Evolutionary conservation across 1,140 invertebrate genomes (phyloP), one percentile per base, ranked within the genome.

Genomic region (Papilio machaon): DNA sequence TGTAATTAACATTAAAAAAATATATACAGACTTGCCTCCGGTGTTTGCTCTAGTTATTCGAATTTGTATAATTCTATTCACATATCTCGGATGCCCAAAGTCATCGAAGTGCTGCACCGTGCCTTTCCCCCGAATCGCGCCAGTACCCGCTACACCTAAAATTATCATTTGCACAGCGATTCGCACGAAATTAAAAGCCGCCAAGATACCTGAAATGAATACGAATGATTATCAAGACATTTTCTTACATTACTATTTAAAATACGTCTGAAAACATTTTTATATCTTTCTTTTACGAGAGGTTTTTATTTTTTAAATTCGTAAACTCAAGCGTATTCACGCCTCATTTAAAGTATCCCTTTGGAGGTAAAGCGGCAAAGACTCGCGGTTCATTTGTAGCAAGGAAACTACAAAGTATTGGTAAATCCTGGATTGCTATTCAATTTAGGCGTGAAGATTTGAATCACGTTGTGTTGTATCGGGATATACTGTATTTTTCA

Each of bases 271-370:
- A 38, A 73, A 74, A 19, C 17, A 38, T 4, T 74, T 74, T 47
- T 6, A 43, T 17, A 74, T 17, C 13, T 13, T 23, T 10, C 73
- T 74, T 47, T 47, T 43, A 30, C 15, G 15, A 74, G 38, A 17
- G 35, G 35, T 74, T 74, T 13, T 74, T 47, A 43, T 9, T 19
- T 74, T 23, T 30, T 35, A 76, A 30, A 23, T 52, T 47, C 3
- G 74, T 76, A 54, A 76, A 23, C 47, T 52, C 46, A 35, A 76
- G 49, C 47, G 23, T 76, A 76, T 35, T 76, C 46, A 75, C 73
- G 47, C 73, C 9, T 75, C 73, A 76, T 30, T 76, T 76, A 47
- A 76, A 76, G 11, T 54, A 52, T 54, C 47, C 35, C 74, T 76
- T 76, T 54, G n/a, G 11, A 52, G 74, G 19, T 11, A 49, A 15